These are phyloP conservation scores for Uria lomvia DNA, from an alignment of 2,113 vertebrate species.

Conservation along the genomic window DNA sequence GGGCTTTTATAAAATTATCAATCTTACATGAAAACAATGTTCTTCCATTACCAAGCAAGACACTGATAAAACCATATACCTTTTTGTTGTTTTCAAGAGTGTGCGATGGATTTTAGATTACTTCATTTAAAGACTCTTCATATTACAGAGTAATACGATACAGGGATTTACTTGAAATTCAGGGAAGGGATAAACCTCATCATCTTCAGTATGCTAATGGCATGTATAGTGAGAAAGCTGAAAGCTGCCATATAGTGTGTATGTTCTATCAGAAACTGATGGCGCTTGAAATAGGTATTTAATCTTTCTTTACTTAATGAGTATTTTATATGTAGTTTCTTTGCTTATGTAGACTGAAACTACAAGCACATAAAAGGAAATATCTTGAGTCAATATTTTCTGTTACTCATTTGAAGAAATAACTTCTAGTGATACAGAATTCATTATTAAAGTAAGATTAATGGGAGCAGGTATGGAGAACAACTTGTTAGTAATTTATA, in stretches of 20 bases:
- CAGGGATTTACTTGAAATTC: background rate
- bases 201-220: background rate
- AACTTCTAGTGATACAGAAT: background rate
- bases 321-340: background rate
- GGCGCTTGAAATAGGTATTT: background rate
- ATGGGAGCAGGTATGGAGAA: background rate
- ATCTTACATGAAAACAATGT: background rate
- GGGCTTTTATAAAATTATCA: background rate
- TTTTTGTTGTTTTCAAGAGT: background rate
- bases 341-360: background rate
- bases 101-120: background rate
- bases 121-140: background rate
- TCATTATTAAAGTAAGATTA: background rate
- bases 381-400: background rate
- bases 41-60: background rate
- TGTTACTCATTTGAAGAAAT: background rate
- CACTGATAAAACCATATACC: background rate
- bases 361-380: background rate
- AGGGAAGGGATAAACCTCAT: background rate
- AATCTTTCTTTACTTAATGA: background rate
- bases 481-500: background rate
- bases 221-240: background rate
- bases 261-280: background rate
- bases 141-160: background rate
- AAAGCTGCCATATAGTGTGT: background rate